Evolutionary conservation across 2,888 invertebrate genomes (phyloP), one percentile per base, ranked within the genome.

Genomic region (Oscheius sp.): DNA sequence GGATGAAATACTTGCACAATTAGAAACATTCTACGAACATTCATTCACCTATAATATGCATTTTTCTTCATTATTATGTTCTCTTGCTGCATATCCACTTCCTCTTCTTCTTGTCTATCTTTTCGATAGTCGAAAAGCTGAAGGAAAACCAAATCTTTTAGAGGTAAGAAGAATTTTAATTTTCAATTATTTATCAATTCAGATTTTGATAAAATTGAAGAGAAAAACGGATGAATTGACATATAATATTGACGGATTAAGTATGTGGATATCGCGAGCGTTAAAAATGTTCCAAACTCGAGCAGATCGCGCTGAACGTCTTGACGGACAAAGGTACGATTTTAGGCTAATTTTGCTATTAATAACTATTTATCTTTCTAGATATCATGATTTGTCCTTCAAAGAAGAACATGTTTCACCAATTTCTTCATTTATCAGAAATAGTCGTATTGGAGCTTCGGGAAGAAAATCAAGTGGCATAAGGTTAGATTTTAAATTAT

Each of bases 81-180:
- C 94, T 81, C 91, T 98, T 80, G 93, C 95, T 5, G 92, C 94
- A 74, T 94, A 95, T 89, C 95, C 96, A 0, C 93, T 96, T 83
- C 95, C 96, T 6, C 90, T 97, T 70, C 91, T 97, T 68, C 92
- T 94, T 79, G 93, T 95, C 2, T 93, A 96, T 88, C 91, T 98
- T 58, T 91, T 98, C 77, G 94, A 95, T 46, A 43, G 46, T 27
- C 46, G 73, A 21, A 56, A 35, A 29, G 25, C 16, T 7, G 75
- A 75, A 29, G 29, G 56, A 45, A 41, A 52, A 64, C 63, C 29
- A 74, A 46, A 52, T 55, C 55, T 72, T n/a, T 21, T 71, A 1
- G 55, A 71, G 73, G 75, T 56, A 35, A 13, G 55, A n/a, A 18
- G 7, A 9, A 21, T 43, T n/a, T 12, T 6, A 16, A 7, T 43